These are phyloP conservation scores for Drosophila austrosaltans DNA, from an alignment of 2,888 invertebrate species.

Conservation along the genomic window DNA sequence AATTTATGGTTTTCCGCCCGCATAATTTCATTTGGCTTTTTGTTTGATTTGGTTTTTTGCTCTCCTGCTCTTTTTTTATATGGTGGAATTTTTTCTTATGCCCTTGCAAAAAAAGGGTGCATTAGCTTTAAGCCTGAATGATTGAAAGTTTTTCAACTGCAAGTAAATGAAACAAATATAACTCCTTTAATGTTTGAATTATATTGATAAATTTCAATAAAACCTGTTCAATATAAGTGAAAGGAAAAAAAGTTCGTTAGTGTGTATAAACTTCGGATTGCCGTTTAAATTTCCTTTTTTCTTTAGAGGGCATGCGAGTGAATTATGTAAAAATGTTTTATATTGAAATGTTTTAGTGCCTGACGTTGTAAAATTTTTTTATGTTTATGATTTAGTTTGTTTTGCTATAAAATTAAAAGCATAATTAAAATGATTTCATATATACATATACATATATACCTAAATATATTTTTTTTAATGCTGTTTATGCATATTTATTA, in stretches of 20 bases:
- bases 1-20: constrained; percentile 67
- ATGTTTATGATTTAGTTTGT: constrained; percentile 39
- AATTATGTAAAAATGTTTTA: constrained; percentile 39
- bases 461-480: background rate
- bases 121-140: too few relatives aligned
- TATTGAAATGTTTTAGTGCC: constrained; percentile 31
- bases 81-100: background rate
- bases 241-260: background rate
- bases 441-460: background rate
- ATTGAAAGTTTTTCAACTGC: too few relatives aligned
- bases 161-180: too few relatives aligned
- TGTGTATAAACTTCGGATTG: background rate
- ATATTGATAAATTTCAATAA: too few relatives aligned
- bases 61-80: constrained; percentile 12
- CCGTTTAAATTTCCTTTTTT: background rate
- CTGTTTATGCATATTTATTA: constrained; percentile 5
- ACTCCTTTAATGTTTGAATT: too few relatives aligned
- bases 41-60: constrained; percentile 35
- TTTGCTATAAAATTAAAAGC: constrained; percentile 45
- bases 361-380: constrained; percentile 32
- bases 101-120: background rate
- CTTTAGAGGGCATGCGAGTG: constrained; percentile 32
- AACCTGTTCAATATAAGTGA: too few relatives aligned
- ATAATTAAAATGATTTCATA: constrained; percentile 43
- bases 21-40: constrained; percentile 65